Conservation (phyloP, 2,113 vertebrate species). For the Planiliza haematocheilus region DNA sequence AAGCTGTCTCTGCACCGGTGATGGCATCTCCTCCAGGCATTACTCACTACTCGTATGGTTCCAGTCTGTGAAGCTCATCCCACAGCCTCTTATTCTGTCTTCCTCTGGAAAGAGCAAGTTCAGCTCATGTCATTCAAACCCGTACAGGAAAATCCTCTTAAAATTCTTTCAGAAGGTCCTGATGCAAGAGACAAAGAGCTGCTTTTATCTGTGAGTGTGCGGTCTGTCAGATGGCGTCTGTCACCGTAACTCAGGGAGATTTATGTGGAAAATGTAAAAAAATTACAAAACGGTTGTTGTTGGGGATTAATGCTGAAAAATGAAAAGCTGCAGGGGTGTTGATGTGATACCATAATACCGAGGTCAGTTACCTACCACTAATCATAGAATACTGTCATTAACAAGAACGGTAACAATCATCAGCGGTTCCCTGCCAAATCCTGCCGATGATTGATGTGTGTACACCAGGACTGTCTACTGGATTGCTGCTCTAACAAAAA, state of each 20-base stretch:
- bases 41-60: constrained; percentile 62
- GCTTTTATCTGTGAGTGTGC: constrained; percentile 12
- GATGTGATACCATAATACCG: neutral
- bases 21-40: constrained; percentile 54
- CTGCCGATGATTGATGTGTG: constrained; percentile 62
- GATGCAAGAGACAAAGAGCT: constrained; percentile 24
- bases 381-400: constrained; percentile 37
- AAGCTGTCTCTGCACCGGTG: constrained; percentile 54
- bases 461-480: constrained; percentile 47
- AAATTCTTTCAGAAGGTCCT: constrained; percentile 1
- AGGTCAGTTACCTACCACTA: constrained; percentile 29
- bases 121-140: constrained; percentile 42
- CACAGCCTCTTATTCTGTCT: constrained; percentile 45
- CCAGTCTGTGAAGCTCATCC: constrained; percentile 53
- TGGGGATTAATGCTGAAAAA: constrained; percentile 5
- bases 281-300: neutral
- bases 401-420: constrained; percentile 54
- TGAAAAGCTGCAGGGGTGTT: neutral
- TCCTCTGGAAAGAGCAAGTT: constrained; percentile 40
- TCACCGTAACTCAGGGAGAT: neutral
- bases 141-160: constrained; percentile 48
- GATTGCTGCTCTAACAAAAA: constrained; percentile 55
- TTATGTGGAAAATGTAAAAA: constrained; percentile 2
- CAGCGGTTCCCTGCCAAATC: constrained; percentile 56
- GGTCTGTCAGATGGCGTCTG: neutral